These are phyloP conservation scores for Muraenolepis orangiensis DNA, from an alignment of 2,797 vertebrate genomes.

Conservation along the genomic window DNA sequence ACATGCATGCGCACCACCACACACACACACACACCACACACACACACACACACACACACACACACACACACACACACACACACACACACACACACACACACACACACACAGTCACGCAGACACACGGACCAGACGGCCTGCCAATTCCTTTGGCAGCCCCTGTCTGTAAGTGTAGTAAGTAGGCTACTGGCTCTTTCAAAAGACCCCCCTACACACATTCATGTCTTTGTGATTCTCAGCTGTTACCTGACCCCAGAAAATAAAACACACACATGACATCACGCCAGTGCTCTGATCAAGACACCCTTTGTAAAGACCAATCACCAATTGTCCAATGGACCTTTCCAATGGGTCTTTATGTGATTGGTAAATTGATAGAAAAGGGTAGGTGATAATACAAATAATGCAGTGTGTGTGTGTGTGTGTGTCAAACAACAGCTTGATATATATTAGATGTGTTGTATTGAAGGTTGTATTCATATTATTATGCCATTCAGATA, in stretches of 20 bases:
- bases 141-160: slow-evolving; percentile 21
- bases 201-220: background rate
- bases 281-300: background rate
- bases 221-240: background rate
- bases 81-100: slow-evolving; percentile 14
- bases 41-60: slow-evolving; percentile 1
- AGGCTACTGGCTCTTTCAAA: background rate
- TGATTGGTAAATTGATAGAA: too few relatives aligned
- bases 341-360: too few relatives aligned
- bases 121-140: slow-evolving; percentile 12
- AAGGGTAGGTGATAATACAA: background rate
- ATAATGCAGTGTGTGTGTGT: too few relatives aligned
- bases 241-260: slow-evolving; percentile 5
- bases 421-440: background rate
- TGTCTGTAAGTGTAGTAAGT: slow-evolving; percentile 3
- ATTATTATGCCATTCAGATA: background rate
- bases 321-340: too few relatives aligned
- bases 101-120: slow-evolving; percentile 35
- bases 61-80: slow-evolving; percentile 5
- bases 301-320: background rate
- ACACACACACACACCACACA: slow-evolving; percentile 2
- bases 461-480: background rate
- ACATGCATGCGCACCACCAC: background rate
- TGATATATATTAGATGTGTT: background rate
- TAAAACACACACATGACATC: background rate